Evolutionary conservation across 2,888 invertebrate genomes (phyloP), one percentile per base, ranked within the genome.

Genomic region (Calameuta pallipes): DNA sequence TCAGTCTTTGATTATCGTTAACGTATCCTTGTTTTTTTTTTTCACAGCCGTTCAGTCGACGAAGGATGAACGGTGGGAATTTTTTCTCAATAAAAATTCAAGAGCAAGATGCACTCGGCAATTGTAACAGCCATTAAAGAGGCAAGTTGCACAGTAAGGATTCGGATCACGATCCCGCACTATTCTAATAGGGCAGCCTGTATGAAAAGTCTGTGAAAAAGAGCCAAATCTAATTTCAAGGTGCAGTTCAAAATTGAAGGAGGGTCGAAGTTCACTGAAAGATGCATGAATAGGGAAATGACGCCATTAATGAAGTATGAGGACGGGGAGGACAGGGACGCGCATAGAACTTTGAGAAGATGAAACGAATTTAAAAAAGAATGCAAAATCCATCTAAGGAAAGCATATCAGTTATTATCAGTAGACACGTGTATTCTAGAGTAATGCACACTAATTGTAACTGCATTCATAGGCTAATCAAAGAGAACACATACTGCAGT

Each of bases 121-220:
- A 74, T 2, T 56, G 56, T 31, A 30, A 69, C 36, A 37, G 34
- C 56, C n/a, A 68, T 12, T 75, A 30, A 70, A 78, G 35, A 74
- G 71, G 71, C 71, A 13, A 41, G 74, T 23, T 74, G 11, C 69
- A 37, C 75, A 9, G 9, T 23, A 6, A 56, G 80, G 76, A 80
- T 80, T 80, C 80, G 80, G 11, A 80, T 80, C 80, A 80, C 80
- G 80, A 80, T 71, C 75, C 13, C 13, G 30, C 74, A 75, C 35
- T 71, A 34, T 75, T 78, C 80, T 74, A 78, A 78, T 78, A 80
- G 68, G 78, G 69, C 73, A 74, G 78, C 35, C 15, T 15, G 4
- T 41, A 41, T 15, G 6, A 15, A 15, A 41, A 15, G 41, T 41
- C 41, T 41, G 37, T 37, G 15, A 15, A 15, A 41, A 6, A 6